phyloP scores from a whole-genome alignment of 2,113 vertebrate species.

The Laticauda laticaudata region DNA sequence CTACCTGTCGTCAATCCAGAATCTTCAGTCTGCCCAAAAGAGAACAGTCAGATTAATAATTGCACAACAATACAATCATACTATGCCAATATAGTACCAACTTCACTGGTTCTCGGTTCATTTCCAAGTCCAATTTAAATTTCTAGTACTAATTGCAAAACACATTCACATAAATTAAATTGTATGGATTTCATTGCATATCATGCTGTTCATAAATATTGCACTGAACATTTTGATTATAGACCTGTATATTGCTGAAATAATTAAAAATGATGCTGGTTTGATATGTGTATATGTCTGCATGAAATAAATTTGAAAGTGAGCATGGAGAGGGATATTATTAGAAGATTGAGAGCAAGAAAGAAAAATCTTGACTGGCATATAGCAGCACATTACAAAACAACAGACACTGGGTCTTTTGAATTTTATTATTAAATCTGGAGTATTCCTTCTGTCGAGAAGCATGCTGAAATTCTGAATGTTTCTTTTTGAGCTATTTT shows the following conservation, averaged over 20 bases:
- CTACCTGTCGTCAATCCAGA: not conserved
- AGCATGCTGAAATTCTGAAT: not conserved
- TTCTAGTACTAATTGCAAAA: not conserved
- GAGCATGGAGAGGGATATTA: not conserved
- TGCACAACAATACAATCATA: not conserved
- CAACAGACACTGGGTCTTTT: not conserved
- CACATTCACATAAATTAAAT: not conserved
- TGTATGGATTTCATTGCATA: not conserved
- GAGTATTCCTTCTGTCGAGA: not conserved
- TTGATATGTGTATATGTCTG: not conserved
- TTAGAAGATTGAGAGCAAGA: not conserved
- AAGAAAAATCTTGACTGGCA: not conserved
- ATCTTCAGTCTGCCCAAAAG: not conserved
- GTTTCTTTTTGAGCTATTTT: not conserved
- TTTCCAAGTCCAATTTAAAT: not conserved
- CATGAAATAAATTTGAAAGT: not conserved
- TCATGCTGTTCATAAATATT: not conserved
- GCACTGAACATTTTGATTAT: not conserved
- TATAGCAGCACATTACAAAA: not conserved
- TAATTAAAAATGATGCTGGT: not conserved
- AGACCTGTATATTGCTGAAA: not conserved
- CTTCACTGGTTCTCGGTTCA: not conserved
- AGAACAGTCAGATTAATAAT: not conserved
- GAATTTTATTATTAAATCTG: not conserved
- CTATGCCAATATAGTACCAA: not conserved